These are phyloP conservation scores for Zosterops pallidus DNA, from an alignment of 2,113 vertebrate species.

Conservation along the genomic window DNA sequence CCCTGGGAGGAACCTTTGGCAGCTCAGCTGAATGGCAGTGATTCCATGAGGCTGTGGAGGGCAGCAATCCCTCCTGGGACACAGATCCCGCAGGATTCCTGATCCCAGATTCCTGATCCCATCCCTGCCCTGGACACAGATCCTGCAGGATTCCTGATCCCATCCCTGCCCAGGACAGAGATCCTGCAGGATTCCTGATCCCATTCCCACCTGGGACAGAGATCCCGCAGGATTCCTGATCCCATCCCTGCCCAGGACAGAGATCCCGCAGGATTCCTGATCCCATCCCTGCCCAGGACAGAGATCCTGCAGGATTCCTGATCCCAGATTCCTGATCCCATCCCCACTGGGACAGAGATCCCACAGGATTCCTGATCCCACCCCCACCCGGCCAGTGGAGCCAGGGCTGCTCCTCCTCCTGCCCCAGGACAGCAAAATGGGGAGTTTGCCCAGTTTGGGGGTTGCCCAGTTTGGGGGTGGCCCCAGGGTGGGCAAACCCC, in stretches of 20 bases:
- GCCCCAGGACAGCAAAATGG: neutral
- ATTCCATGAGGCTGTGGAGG: neutral
- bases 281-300: neutral
- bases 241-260: too few relatives aligned
- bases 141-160: too few relatives aligned
- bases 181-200: too few relatives aligned
- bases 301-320: neutral
- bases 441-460: neutral
- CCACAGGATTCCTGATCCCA: neutral
- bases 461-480: neutral
- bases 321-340: neutral
- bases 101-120: too few relatives aligned
- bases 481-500: neutral
- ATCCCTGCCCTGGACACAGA: fast-evolving
- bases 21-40: neutral
- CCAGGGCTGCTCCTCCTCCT: neutral
- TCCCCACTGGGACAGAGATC: neutral
- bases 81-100: neutral
- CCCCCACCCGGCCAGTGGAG: fast-evolving
- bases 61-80: neutral
- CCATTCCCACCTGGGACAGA: too few relatives aligned
- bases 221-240: too few relatives aligned
- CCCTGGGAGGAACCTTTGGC: neutral
- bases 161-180: too few relatives aligned
- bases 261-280: too few relatives aligned